Percentiles rank a stretch among this genome's conserved stretches.
Conservation (phyloP, 2,797 vertebrate genomes). For the Fundulus diaphanus region DNA sequence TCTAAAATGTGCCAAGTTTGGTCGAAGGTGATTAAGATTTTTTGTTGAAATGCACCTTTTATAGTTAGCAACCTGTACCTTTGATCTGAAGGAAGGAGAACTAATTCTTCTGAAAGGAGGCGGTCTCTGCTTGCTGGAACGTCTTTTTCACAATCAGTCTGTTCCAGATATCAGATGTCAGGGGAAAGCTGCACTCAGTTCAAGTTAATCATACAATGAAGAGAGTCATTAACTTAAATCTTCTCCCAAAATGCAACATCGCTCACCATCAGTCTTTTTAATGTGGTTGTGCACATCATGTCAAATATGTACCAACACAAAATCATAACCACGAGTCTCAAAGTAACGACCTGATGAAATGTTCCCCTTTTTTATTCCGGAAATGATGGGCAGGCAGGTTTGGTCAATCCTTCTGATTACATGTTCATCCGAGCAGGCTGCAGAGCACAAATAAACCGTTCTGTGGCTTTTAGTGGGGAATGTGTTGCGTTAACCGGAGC, state of each 20-base stretch:
- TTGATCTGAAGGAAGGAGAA: no score
- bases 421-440: constrained; percentile 1
- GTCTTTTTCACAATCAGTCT: no score
- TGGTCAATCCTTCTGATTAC: neutral
- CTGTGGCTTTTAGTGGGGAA: neutral
- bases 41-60: no score
- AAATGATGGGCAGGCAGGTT: neutral
- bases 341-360: neutral
- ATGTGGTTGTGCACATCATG: neutral
- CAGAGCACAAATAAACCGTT: neutral
- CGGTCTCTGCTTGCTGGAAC: no score
- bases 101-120: no score
- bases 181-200: no score
- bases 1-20: no score
- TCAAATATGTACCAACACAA: neutral
- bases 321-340: neutral
- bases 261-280: neutral
- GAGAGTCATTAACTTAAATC: neutral
- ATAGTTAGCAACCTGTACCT: no score
- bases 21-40: no score
- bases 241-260: neutral
- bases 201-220: no score
- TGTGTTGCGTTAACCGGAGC: neutral
- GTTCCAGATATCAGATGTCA: no score
- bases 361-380: neutral